Evolutionary conservation across 2,888 invertebrate genomes (phyloP).

Genomic region (Drosophila paracracens): DNA sequence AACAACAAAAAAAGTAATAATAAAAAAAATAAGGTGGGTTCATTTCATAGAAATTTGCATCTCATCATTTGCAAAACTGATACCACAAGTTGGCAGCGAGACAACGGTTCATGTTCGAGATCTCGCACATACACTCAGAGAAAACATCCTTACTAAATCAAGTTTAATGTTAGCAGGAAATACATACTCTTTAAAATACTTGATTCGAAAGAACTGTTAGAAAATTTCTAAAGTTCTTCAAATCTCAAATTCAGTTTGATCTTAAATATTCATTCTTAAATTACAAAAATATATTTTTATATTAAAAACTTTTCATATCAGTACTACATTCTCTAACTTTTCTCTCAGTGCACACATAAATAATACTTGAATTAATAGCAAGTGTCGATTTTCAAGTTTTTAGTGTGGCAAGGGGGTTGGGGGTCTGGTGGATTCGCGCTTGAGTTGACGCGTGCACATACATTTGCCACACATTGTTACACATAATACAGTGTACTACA

Average conservation of each 20-base stretch:
- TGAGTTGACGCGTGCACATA: slow-evolving; percentile 52
- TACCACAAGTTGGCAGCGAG: slow-evolving; percentile 10
- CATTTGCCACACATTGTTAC: slow-evolving; percentile 25
- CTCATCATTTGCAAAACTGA: slow-evolving; percentile 9
- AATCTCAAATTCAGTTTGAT: neutral
- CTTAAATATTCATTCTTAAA: neutral
- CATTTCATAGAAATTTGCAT: slow-evolving; percentile 50
- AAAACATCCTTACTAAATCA: neutral
- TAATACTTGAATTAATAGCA: slow-evolving; percentile 10
- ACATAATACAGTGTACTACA: neutral
- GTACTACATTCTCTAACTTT: neutral
- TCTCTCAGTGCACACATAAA: slow-evolving; percentile 1
- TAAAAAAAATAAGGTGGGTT: slow-evolving; percentile 53
- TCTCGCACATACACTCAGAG: slow-evolving; percentile 10
- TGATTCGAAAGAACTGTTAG: neutral
- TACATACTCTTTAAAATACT: neutral
- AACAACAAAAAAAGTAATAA: neutral
- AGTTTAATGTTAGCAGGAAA: no score
- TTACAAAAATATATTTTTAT: neutral
- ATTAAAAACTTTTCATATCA: neutral
- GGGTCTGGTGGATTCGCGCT: slow-evolving; percentile 30
- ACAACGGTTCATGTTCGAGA: slow-evolving; percentile 10
- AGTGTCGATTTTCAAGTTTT: slow-evolving; percentile 42
- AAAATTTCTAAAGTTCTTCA: neutral
- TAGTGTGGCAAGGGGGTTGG: neutral